phyloP scores from a whole-genome alignment of 1,140 invertebrate species.

The Nomia melanderi region DNA sequence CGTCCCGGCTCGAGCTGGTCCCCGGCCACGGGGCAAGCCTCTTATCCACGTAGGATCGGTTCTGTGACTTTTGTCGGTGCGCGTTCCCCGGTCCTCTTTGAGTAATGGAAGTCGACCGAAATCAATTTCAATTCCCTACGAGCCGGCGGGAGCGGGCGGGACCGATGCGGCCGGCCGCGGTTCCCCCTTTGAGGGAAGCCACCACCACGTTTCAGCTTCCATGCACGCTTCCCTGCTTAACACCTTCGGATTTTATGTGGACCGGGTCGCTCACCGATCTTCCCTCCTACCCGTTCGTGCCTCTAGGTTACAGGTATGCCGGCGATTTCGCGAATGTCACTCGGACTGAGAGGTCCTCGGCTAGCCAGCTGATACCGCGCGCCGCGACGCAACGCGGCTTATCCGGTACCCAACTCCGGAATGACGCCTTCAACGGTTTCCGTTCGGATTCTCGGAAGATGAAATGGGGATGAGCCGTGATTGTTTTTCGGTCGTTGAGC shows the following conservation, averaged over 20 bases:
- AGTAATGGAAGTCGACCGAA: constrained; percentile 75
- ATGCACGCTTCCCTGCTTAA: constrained; percentile 53
- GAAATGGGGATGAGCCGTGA: no score
- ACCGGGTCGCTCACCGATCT: constrained; percentile 17
- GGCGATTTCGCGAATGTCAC: constrained; percentile 37
- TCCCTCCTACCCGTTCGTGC: background rate
- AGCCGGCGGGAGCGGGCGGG: constrained; percentile 36
- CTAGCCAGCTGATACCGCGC: constrained; percentile 23
- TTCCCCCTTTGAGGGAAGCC: constrained; percentile 43
- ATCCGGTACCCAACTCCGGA: background rate
- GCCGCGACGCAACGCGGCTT: background rate
- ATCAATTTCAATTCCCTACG: constrained; percentile 74
- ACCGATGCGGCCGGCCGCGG: constrained; percentile 29
- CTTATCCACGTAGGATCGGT: constrained; percentile 73
- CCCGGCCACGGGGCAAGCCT: constrained; percentile 43
- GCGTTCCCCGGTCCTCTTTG: constrained; percentile 67
- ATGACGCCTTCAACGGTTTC: no score
- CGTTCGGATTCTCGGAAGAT: background rate
- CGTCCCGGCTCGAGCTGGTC: constrained; percentile 54
- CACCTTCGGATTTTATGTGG: constrained; percentile 55
- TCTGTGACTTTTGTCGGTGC: constrained; percentile 73
- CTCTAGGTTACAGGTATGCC: constrained; percentile 19
- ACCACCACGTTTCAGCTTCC: constrained; percentile 27
- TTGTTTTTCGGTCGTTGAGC: background rate
- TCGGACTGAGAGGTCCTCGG: background rate